Evolutionary conservation across 2,888 invertebrate genomes (phyloP).

Genomic region (Drosophila anomelani): DNA sequence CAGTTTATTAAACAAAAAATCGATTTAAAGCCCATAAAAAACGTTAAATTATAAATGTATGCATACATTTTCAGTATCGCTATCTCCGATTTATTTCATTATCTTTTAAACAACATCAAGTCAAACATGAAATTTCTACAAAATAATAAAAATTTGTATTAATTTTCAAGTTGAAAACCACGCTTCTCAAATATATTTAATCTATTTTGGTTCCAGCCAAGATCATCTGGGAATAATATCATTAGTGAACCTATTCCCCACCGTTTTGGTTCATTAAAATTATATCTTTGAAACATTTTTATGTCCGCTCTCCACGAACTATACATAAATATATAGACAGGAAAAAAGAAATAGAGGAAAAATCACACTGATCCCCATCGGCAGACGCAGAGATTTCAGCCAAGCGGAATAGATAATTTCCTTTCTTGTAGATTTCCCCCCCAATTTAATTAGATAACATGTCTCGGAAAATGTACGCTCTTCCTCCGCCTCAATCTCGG

Average conservation of each 20-base stretch:
- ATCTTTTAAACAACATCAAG: background rate
- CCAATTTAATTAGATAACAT: conserved; percentile 64
- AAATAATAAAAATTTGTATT: background rate
- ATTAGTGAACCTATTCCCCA: conserved; percentile 6
- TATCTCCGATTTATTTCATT: no score
- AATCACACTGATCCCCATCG: conserved; percentile 2
- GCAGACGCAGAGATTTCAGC: conserved; percentile 16
- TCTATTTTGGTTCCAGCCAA: conserved; percentile 10
- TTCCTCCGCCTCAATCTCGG: background rate
- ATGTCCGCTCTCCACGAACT: background rate
- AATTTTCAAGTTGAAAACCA: background rate
- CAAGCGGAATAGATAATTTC: conserved; percentile 18
- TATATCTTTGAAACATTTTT: background rate
- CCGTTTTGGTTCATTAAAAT: conserved; percentile 3
- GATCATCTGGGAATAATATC: conserved; percentile 11
- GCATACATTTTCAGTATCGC: no score
- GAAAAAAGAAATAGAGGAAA: background rate
- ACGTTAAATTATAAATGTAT: no score
- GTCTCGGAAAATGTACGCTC: conserved; percentile 47
- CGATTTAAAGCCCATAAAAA: no score
- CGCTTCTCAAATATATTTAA: background rate
- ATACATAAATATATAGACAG: background rate
- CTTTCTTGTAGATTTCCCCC: conserved; percentile 33
- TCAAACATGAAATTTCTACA: background rate
- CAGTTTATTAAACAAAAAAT: background rate